Base-by-base conservation (phyloP, 2,113 vertebrate species). In the Empidonax traillii region DNA sequence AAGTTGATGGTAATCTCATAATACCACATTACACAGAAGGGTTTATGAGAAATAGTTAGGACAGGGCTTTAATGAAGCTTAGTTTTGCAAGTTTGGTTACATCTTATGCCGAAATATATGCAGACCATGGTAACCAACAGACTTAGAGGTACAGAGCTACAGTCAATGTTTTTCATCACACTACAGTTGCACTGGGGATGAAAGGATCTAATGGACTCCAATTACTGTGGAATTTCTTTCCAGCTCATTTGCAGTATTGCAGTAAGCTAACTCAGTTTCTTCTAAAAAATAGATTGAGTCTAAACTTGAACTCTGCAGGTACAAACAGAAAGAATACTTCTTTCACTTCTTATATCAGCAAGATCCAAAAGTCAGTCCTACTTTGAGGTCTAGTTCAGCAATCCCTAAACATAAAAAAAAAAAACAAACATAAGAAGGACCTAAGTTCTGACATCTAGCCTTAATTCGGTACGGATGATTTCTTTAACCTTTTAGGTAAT, bases 91-190 rank as follows among this genome's bases (percentile, higher is more conserved):
- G 6, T 66, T 58, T 88, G 18, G 2, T 44, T 89, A 56, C 12
- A 46, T 66, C 15, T 85, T 49, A 33, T 5, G 8, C 6, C 66
- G 24, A 75, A 44, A 71, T 4, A 21, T 44, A 44, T 46, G 44
- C 44, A 46, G 31, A 83, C 11, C 27, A 15, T 0, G 0, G 6
- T 44, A 51, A 59, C 9, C 24, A 39, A 58, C 3, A 1, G 1
- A 0, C 3, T 77, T 24, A 85, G 69, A 52, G 8, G 11, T 49
- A 63, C 6, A 66, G 39, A 59, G 6, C 21, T 35, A 51, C 4
- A 43, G 18, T 25, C 13, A 47, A 35, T 11, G 7, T 9, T 87
- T 89, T 51, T 75, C 33, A 13, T 59, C 17, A 52, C 17, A 18
- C 39, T 47, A n/a, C 10, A 25, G 12, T 10, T 68, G n/a, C 5